These are phyloP conservation scores for Lepidurus apus DNA, from an alignment of 1,140 invertebrate species.

Conservation along the genomic window DNA sequence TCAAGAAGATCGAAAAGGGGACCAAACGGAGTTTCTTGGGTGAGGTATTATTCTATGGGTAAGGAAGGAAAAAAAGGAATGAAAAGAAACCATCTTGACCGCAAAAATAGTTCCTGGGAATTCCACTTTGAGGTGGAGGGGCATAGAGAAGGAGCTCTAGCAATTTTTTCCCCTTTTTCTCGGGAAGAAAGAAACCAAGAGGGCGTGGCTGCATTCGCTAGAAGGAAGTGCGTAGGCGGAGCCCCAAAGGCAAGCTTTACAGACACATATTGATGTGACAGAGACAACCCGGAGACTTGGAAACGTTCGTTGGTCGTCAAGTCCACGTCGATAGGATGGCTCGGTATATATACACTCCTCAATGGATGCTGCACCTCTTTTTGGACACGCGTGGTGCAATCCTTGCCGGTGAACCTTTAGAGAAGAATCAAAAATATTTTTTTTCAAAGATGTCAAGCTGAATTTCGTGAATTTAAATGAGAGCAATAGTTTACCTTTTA, in stretches of 20 bases:
- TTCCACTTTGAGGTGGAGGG: neutral
- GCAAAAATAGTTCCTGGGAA: neutral
- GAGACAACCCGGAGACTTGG: neutral
- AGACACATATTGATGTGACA: constrained; percentile 10
- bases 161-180: neutral
- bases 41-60: neutral
- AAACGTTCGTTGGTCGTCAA: constrained; percentile 2
- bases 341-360: neutral
- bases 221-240: neutral
- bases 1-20: neutral
- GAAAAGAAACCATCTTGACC: neutral
- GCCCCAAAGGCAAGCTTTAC: neutral
- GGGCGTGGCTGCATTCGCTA: neutral
- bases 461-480: no score
- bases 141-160: neutral
- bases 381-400: neutral
- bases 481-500: no score
- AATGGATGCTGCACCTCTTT: neutral
- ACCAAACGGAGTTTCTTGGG: neutral
- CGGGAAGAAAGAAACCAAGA: neutral
- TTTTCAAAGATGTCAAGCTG: no score
- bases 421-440: no score
- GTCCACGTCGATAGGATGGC: neutral
- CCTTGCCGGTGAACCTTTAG: neutral
- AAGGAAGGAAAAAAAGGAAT: neutral